Evolutionary conservation across 1,140 invertebrate species (phyloP).

Genomic region (Mizuhopecten yessoensis): DNA sequence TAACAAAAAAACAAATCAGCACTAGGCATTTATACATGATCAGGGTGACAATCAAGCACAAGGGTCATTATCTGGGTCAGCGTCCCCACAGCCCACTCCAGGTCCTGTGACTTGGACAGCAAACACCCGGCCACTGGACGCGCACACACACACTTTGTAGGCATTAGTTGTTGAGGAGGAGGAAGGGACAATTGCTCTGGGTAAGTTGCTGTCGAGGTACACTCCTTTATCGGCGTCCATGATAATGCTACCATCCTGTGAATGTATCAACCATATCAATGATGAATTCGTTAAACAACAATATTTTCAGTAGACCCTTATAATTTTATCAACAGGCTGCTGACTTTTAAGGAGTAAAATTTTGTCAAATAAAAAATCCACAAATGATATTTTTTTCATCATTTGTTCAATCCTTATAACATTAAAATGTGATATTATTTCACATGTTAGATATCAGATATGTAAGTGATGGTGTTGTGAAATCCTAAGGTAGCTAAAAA

Average conservation of each 20-base stretch:
- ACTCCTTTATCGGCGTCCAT: conserved; percentile 52
- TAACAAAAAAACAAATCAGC: neutral
- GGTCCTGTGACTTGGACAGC: conserved; percentile 51
- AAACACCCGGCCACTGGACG: conserved; percentile 62
- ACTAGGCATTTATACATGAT: neutral
- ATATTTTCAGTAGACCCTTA: neutral
- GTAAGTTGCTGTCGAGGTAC: conserved; percentile 21
- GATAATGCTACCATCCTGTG: conserved; percentile 53
- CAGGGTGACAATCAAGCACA: conserved; percentile 38
- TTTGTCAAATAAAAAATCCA: too few relatives aligned
- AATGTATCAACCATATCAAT: too few relatives aligned
- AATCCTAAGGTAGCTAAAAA: too few relatives aligned
- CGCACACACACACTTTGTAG: conserved; percentile 67
- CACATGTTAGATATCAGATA: too few relatives aligned
- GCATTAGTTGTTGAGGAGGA: neutral
- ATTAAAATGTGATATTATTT: too few relatives aligned
- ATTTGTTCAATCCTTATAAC: too few relatives aligned
- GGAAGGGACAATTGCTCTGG: neutral
- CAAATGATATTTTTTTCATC: too few relatives aligned
- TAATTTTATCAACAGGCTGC: too few relatives aligned
- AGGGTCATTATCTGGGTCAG: conserved; percentile 43
- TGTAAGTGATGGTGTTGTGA: too few relatives aligned
- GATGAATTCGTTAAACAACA: too few relatives aligned
- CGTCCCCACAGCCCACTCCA: conserved; percentile 47
- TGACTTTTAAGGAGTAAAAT: too few relatives aligned